Base-by-base conservation (phyloP, 2,888 invertebrate genomes). In the Mechanitis mazaeus region DNA sequence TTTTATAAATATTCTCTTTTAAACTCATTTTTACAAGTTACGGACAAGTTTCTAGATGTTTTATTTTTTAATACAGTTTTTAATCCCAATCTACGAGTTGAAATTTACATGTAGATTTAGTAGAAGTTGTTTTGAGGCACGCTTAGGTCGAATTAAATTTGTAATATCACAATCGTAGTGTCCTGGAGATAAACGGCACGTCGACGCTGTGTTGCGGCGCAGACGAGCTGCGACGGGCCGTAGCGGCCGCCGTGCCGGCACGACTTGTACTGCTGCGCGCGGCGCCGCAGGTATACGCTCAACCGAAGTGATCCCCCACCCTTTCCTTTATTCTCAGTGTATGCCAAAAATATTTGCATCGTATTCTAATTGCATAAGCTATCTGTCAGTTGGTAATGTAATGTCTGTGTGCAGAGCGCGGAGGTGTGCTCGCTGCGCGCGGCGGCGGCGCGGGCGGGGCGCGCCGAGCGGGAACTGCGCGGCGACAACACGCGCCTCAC, bases 401-500 rank as follows among this genome's bases (percentile, higher is more conserved):
- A 33, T 12, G 28, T 33, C 33, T 28, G 5, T 38, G 6, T 67
- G 0, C 66, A 87, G 87, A 90, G 87, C 67, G 92, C 92, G 3
- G 93, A 94, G 77, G 78, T 94, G 63, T 91, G 91, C 42, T 84
- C 91, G 33, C 87, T 93, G 55, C 87, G 92, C 46, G 86, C 91
- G 61, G 90, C 92, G 63, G 92, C 93, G 1, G 93, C 93, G 56
- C 93, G 93, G 73, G 92, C 93, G 0, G 93, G 92, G 74, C 84
- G 90, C 55, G 91, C 92, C 56, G 93, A 93, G 77, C 93, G 93
- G 69, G 90, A 91, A 12, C 87, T 93, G 45, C 93, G 94, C 73
- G 92, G 94, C 33, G 96, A 96, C 83, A 96, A 96, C 85, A 93
- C 96, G 65, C 91, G 96, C 58, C 91, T 97, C 64, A 96, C 96